These are phyloP conservation scores for Teleopsis dalmanni DNA, from an alignment of 1,140 invertebrate species.

Conservation along the genomic window DNA sequence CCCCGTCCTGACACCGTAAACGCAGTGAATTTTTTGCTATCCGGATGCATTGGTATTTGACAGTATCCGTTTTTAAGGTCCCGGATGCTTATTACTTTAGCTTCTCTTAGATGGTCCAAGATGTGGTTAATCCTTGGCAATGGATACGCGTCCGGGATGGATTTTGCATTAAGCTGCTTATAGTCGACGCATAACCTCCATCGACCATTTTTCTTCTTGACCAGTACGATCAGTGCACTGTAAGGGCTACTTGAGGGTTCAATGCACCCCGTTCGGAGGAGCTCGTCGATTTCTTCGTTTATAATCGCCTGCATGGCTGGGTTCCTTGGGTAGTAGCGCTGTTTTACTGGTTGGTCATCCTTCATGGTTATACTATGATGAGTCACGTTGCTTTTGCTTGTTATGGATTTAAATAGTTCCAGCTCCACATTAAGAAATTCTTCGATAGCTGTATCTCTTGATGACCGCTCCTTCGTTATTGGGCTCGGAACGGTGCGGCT, in stretches of 20 bases:
- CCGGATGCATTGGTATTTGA: conserved; percentile 29
- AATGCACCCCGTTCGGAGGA: neutral
- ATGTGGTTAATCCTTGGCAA: neutral
- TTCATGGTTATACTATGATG: neutral
- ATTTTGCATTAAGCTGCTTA: neutral
- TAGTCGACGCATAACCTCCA: neutral
- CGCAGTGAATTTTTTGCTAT: conserved; percentile 36
- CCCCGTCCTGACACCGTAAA: conserved; percentile 3
- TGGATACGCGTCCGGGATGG: neutral
- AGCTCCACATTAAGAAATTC: too few relatives aligned
- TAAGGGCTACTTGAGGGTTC: neutral
- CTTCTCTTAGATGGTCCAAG: too few relatives aligned
- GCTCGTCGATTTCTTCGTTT: neutral
- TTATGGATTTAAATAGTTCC: too few relatives aligned
- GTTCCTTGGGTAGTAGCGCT: neutral
- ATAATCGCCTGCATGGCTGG: neutral
- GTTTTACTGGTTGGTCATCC: neutral
- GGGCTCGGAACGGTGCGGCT: too few relatives aligned
- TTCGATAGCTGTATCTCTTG: too few relatives aligned
- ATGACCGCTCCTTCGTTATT: too few relatives aligned
- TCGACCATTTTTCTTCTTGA: neutral
- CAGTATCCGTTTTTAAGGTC: conserved; percentile 41
- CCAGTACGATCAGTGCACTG: neutral
- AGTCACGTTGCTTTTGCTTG: too few relatives aligned
- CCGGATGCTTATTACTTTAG: too few relatives aligned